Conservation (phyloP, 2,888 invertebrate species). For the Hypselothyrea guttata region DNA sequence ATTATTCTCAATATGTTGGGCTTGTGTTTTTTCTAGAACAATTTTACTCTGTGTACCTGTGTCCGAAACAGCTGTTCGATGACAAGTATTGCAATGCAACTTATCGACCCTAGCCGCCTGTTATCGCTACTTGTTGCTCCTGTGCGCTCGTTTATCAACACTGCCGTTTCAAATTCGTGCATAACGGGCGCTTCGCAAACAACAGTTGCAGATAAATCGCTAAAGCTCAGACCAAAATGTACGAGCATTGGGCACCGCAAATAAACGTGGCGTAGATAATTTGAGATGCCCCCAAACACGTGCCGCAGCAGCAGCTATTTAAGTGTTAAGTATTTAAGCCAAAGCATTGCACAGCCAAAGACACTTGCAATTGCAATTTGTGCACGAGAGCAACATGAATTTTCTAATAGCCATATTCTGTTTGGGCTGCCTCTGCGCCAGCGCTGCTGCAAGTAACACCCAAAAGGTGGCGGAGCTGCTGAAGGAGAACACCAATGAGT, state of each 20-base stretch:
- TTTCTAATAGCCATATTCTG: conserved; percentile 24
- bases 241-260: not conserved
- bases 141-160: conserved; percentile 31
- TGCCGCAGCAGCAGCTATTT: conserved; percentile 19
- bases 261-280: conserved; percentile 28
- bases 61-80: conserved; percentile 32
- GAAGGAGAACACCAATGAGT: conserved; percentile 28
- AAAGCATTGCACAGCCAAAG: not conserved
- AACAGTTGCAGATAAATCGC: not conserved
- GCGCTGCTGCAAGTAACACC: not conserved
- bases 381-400: conserved; percentile 39
- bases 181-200: conserved; percentile 1
- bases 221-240: conserved; percentile 7
- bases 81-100: no score
- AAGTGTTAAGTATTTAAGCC: conserved; percentile 46
- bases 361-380: conserved; percentile 29
- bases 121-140: conserved; percentile 24
- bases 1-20: conserved; percentile 42
- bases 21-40: conserved; percentile 44
- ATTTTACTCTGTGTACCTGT: conserved; percentile 29
- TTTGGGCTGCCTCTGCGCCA: conserved; percentile 16
- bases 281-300: conserved; percentile 33
- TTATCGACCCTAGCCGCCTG: no score
- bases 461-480: conserved; percentile 24
- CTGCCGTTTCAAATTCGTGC: conserved; percentile 47